These are phyloP conservation scores for Nixonia krombeini DNA, from an alignment of 1,140 invertebrate genomes.

Conservation along the genomic window DNA sequence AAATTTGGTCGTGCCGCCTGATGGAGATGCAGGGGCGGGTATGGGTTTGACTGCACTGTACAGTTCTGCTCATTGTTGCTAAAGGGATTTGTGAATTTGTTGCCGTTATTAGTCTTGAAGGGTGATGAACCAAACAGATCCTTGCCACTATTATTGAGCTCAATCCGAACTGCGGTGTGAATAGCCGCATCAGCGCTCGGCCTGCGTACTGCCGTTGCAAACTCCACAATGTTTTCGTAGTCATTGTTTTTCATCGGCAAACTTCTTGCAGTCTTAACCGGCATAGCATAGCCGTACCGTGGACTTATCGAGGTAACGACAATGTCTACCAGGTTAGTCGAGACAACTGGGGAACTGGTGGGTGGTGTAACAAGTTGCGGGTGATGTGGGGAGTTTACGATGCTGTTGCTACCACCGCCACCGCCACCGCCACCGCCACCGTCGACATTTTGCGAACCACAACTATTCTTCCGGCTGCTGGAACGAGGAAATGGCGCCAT, in stretches of 20 bases:
- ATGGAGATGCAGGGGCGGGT: conserved; percentile 23
- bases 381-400: conserved; percentile 43
- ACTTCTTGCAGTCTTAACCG: conserved; percentile 8
- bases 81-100: conserved; percentile 62
- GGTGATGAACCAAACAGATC: conserved; percentile 75
- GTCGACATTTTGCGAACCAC: no score
- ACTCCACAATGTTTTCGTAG: conserved; percentile 44
- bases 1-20: conserved; percentile 12
- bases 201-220: conserved; percentile 11
- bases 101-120: conserved; percentile 67
- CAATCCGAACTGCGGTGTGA: not conserved
- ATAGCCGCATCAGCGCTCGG: conserved; percentile 13
- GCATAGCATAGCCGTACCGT: conserved; percentile 11
- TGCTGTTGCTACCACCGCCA: conserved; percentile 50
- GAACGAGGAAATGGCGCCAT: conserved; percentile 80
- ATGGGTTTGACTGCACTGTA: conserved; percentile 32
- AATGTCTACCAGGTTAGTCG: conserved; percentile 50
- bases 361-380: conserved; percentile 37
- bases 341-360: conserved; percentile 42
- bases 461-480: conserved; percentile 61
- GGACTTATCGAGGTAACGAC: conserved; percentile 18
- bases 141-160: conserved; percentile 43
- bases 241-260: conserved; percentile 22
- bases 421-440: no score
- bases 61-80: conserved; percentile 31